phyloP scores from a whole-genome alignment of 2,113 vertebrate genomes.

The Hippopotamus amphibius region DNA sequence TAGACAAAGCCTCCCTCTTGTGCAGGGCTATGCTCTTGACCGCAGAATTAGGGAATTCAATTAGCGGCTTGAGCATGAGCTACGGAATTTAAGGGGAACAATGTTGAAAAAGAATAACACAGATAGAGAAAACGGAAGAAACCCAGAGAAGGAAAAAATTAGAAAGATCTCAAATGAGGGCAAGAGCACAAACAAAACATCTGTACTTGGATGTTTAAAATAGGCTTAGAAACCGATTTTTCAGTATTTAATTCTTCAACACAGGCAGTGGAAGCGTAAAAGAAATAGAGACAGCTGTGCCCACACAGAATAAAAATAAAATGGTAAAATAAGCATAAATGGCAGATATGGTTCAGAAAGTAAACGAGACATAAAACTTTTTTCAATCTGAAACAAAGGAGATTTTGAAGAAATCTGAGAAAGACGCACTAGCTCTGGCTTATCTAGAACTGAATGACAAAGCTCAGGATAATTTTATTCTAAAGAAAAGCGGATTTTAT shows the following conservation, averaged over 20 bases:
- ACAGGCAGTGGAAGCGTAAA: not conserved
- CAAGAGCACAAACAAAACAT: constrained; percentile 21
- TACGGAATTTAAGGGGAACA: not conserved
- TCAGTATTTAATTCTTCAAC: constrained; percentile 11
- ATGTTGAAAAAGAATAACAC: not conserved
- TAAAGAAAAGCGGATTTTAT: not conserved
- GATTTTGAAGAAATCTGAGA: constrained; percentile 37
- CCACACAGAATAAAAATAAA: not conserved
- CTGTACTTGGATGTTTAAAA: not conserved
- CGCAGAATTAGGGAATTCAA: not conserved
- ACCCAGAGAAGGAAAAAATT: not conserved
- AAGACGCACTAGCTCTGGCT: not conserved
- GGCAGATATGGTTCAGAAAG: not conserved
- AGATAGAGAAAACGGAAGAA: constrained; percentile 42
- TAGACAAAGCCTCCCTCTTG: not conserved
- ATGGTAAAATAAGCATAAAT: not conserved
- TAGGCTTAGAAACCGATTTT: not conserved
- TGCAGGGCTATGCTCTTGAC: not conserved
- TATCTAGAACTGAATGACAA: not conserved
- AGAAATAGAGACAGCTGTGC: not conserved
- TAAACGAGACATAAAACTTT: not conserved
- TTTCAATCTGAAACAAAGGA: not conserved
- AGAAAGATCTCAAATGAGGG: not conserved
- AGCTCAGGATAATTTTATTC: not conserved
- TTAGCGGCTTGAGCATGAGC: not conserved